Percentiles rank a stretch among this genome's conserved stretches.
Conservation (phyloP, 2,888 invertebrate genomes). For the Agrilus mali region DNA sequence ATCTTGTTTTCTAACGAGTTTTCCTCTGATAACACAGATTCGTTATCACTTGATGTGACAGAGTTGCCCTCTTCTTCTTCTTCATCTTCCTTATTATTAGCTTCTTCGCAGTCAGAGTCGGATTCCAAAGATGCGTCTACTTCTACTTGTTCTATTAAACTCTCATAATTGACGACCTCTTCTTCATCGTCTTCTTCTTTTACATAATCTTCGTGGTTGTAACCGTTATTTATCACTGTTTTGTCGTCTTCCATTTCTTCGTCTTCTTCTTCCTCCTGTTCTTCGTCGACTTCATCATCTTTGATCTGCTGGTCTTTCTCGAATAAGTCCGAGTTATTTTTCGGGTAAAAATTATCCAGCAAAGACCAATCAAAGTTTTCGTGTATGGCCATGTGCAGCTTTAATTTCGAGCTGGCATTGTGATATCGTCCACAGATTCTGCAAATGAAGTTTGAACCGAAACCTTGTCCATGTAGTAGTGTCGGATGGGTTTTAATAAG, state of each 20-base stretch:
- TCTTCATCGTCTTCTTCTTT: conserved; percentile 6
- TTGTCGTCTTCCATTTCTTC: conserved; percentile 16
- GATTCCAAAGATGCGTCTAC: conserved; percentile 14
- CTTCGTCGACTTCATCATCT: conserved; percentile 7
- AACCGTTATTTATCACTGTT: conserved; percentile 1
- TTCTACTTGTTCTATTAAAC: conserved; percentile 25
- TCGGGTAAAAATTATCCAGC: conserved; percentile 15
- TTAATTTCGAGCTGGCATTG: conserved; percentile 42
- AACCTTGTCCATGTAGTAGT: conserved; percentile 36
- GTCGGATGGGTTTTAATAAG: conserved; percentile 37
- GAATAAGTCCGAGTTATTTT: background rate
- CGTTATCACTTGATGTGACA: conserved; percentile 2
- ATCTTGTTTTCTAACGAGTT: conserved; percentile 15
- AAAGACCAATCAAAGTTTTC: conserved; percentile 33
- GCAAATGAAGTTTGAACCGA: conserved; percentile 45
- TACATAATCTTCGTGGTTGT: background rate
- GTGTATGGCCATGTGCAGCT: conserved; percentile 44
- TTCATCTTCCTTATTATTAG: conserved; percentile 7
- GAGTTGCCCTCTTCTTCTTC: conserved; percentile 1
- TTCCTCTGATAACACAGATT: conserved; percentile 11
- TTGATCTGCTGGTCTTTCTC: conserved; percentile 8
- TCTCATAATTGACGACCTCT: conserved; percentile 26
- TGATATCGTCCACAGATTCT: conserved; percentile 39
- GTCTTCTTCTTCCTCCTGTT: conserved; percentile 13
- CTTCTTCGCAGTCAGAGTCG: conserved; percentile 13